Percentiles rank a stretch among this genome's conserved stretches.
Conservation (phyloP, 2,797 vertebrate genomes). For the Toxotes lorentzi region DNA sequence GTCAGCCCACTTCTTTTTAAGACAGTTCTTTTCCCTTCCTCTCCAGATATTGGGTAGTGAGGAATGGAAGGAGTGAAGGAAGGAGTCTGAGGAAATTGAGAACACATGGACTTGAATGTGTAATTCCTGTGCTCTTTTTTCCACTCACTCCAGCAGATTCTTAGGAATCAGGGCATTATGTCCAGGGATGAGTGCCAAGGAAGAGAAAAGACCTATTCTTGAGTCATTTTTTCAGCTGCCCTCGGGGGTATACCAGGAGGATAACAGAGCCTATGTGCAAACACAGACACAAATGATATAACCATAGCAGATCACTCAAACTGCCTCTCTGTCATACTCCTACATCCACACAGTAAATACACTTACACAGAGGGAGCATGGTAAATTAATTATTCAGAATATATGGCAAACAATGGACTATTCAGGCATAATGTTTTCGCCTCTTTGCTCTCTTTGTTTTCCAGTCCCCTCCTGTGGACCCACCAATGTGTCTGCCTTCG, state of each 20-base stretch:
- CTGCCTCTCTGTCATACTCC: slow-evolving; percentile 6
- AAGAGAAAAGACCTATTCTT: slow-evolving; percentile 56
- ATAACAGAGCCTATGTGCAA: slow-evolving; percentile 35
- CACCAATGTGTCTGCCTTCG: slow-evolving; percentile 91
- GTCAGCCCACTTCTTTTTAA: slow-evolving; percentile 24
- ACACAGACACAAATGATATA: slow-evolving; percentile 8
- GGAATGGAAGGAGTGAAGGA: slow-evolving; percentile 49
- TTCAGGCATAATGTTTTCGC: slow-evolving; percentile 6
- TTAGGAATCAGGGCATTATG: slow-evolving; percentile 62
- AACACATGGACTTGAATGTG: slow-evolving; percentile 81
- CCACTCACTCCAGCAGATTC: slow-evolving; percentile 73
- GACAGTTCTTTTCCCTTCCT: slow-evolving; percentile 27
- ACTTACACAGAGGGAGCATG: background rate
- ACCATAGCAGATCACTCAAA: slow-evolving; percentile 18
- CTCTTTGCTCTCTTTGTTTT: slow-evolving; percentile 33
- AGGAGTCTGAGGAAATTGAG: slow-evolving; percentile 78
- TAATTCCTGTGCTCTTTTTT: slow-evolving; percentile 69
- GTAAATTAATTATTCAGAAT: background rate
- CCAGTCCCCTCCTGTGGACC: slow-evolving; percentile 87
- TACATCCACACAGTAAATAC: slow-evolving; percentile 9
- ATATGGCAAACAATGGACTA: slow-evolving; percentile 16
- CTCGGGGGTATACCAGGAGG: slow-evolving; percentile 34
- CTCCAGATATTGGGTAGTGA: slow-evolving; percentile 50
- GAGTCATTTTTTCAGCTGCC: slow-evolving; percentile 23
- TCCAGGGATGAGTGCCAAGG: slow-evolving; percentile 63